Evolutionary conservation across 37 sponge, comb jelly and placozoan genomes (phyloP), one percentile per base, ranked within the genome.

Genomic region (Haliclona indistincta): DNA sequence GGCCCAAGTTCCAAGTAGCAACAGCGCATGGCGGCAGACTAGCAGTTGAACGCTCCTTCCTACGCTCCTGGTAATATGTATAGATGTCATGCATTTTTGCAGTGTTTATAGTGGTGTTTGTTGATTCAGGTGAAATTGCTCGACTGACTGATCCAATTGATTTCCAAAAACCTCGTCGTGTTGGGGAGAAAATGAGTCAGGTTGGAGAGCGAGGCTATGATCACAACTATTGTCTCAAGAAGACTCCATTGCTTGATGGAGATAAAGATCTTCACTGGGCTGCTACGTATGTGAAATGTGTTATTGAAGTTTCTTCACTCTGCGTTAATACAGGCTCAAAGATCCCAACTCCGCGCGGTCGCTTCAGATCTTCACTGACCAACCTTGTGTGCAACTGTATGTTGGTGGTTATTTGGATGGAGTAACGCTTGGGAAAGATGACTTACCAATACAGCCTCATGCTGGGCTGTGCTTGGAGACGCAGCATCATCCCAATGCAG

Each of bases 301-400:
- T 10, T 15, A 47, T 10, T 47, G 51, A 47, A 17, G 51, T 17
- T 17, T 47, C 51, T 47, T 17, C 51, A 47, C 15, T 10, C 15
- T 47, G 15, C 15, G 51, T 20, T 6, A 54, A 28, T 64, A 1
- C 75, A 87, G 88, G 8, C 49, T 91, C 15, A 35, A 30, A 22
- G 84, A 92, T 54, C 81, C 84, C 28, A 38, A 47, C 25, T 53
- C 64, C 39, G 74, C 74, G 32, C 58, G 64, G 26, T 60, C 41
- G 8, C 10, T 96, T 54, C 69, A 61, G 37, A 74, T 96, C 25
- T 76, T 67, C 70, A 84, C 98, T 15, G 76, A 94, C 60, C 94
- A 94, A 83, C 89, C 92, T 26, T 94, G 90, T 30, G 84, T 94
- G 4, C 94, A 93, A 65, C 73, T 97, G 67, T 97, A 97, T 77